Base-by-base conservation (phyloP, 2,888 invertebrate species). In the Pardosa pseudoannulata region DNA sequence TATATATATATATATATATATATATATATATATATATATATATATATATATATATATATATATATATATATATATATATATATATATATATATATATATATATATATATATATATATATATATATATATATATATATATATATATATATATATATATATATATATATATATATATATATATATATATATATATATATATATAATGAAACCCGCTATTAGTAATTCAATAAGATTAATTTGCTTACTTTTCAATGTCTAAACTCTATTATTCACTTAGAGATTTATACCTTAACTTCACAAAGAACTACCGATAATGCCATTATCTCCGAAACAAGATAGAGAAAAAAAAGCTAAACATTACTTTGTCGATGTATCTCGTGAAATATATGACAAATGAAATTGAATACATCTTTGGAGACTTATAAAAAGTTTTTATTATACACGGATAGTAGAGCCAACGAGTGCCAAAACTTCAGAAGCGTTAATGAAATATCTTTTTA, bases 301-400 rank as follows among this genome's bases (percentile, higher is more conserved):
- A 56, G 56, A 23, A 19, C 56, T 23, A 19, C 1, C 11, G 23
- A 23, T 56, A 56, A 56, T 56, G 3, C 5, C 56, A 56, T 56
- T 56, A 56, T 16, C 1, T 23, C 23, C 1, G 19, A 23, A 13
- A 19, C 23, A 9, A 7, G 56, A 56, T 23, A 19, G 19, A 23
- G 23, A 23, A 56, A 56, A 19, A 56, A n/a, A 56, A 11, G 0
- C 19, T 23, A 56, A 6, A 3, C 56, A 56, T 3, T 56, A 3
- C 56, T 56, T 23, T 5, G 23, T 1, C 56, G 11, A 23, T 11
- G 41, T 46, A 3, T 56, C 23, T 56, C 5, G 56, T 5, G 56
- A 56, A n/a, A n/a, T n/a, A 56, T 56, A 56, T 56, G 56, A 56
- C 56, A 56, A 56, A 56, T 56, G 56, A 6, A 56, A 56, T 56